Evolutionary conservation across 2,888 invertebrate genomes (phyloP).

Genomic region (Chymomyza procnemis): DNA sequence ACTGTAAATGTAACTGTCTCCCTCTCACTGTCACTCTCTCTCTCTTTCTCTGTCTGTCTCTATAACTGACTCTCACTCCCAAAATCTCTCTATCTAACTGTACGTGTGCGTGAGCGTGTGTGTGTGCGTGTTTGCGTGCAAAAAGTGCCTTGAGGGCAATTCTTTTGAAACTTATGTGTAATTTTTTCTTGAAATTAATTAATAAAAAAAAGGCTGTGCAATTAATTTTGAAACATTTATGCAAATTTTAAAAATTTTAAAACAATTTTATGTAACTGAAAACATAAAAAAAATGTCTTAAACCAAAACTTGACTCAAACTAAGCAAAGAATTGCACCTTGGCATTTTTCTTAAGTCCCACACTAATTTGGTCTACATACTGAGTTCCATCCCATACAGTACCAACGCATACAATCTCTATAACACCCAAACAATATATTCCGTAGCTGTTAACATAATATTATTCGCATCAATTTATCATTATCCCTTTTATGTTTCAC

Average conservation of each 20-base stretch:
- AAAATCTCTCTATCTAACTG: slow-evolving; percentile 15
- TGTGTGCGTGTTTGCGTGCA: neutral
- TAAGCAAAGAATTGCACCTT: no score
- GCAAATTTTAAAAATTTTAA: no score
- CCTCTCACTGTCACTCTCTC: slow-evolving; percentile 24
- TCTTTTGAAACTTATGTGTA: no score
- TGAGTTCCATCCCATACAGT: neutral
- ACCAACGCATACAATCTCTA: no score
- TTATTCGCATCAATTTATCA: neutral
- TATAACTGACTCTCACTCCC: slow-evolving; percentile 8
- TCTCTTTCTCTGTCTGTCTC: slow-evolving; percentile 13
- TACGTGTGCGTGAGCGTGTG: slow-evolving; percentile 11
- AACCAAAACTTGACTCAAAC: no score
- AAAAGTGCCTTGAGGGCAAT: no score
- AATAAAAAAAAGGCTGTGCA: no score
- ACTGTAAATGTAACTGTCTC: neutral
- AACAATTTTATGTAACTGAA: no score
- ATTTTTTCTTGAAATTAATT: no score
- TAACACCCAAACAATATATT: neutral
- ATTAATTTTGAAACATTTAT: no score
- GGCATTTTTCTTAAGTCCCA: neutral
- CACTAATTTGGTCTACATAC: neutral
- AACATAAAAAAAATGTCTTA: no score
- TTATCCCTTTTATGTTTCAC: neutral
- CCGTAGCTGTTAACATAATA: neutral